Evolutionary conservation across 2,888 invertebrate genomes (phyloP).

Genomic region (Cryptus armator): DNA sequence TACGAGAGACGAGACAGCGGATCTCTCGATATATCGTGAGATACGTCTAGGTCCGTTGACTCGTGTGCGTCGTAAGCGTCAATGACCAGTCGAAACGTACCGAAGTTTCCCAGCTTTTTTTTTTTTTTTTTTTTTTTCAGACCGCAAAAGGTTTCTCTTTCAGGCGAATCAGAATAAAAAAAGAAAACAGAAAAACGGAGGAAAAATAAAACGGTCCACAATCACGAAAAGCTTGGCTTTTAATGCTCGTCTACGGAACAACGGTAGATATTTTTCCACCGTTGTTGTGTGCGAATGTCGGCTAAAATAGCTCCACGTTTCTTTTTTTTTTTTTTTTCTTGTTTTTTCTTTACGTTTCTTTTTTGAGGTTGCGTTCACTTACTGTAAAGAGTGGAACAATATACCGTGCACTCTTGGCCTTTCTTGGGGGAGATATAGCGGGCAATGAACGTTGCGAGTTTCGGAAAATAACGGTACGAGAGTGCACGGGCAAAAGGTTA

Average conservation of each 20-base stretch:
- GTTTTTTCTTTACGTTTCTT: not conserved
- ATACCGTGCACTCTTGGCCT: conserved; percentile 58
- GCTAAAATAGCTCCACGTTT: conserved; percentile 40
- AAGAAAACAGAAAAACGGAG: conserved; percentile 9
- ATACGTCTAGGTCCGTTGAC: conserved; percentile 48
- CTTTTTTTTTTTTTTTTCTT: conserved; percentile 40
- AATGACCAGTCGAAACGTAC: conserved; percentile 53
- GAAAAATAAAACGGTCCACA: conserved; percentile 32
- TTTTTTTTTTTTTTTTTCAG: conserved; percentile 12
- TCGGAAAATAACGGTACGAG: conserved; percentile 66
- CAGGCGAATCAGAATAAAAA: conserved; percentile 22
- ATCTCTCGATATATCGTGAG: not conserved
- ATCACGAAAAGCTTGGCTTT: conserved; percentile 55
- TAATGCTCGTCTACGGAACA: conserved; percentile 47
- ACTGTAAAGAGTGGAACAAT: conserved; percentile 57
- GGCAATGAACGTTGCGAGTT: conserved; percentile 67
- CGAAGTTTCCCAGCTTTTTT: conserved; percentile 16
- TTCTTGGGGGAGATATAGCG: conserved; percentile 56
- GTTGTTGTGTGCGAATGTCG: conserved; percentile 38
- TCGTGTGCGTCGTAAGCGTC: conserved; percentile 49
- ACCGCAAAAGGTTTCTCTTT: conserved; percentile 17
- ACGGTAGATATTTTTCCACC: conserved; percentile 59
- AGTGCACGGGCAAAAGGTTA: conserved; percentile 54
- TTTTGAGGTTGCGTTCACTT: conserved; percentile 32
- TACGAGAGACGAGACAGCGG: not conserved